A percentile compares a stretch with the other conserved stretches of the same genome.
Evolutionary conservation across 2,797 vertebrate species (phyloP).

Genomic region (Myotis planiceps): DNA sequence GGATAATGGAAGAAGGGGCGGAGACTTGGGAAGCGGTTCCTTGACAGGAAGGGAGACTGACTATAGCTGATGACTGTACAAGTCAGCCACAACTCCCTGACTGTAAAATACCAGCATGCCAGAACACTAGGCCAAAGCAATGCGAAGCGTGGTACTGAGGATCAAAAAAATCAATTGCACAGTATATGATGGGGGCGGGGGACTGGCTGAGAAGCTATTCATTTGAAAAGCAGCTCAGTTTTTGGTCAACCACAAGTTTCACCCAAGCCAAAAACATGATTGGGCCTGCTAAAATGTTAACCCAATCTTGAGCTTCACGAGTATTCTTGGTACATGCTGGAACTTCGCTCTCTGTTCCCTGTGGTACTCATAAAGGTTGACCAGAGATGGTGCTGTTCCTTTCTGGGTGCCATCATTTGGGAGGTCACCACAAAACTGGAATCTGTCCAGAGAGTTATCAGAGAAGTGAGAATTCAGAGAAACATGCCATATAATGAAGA

Average conservation of each 20-base stretch:
- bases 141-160: neutral
- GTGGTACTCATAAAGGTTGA: neutral
- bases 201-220: neutral
- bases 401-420: neutral
- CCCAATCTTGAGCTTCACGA: neutral
- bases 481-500: neutral
- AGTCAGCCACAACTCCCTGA: neutral
- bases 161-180: neutral
- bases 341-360: neutral
- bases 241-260: slow-evolving; percentile 32
- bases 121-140: neutral
- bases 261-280: neutral
- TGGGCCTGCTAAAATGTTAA: neutral
- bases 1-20: neutral
- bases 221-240: slow-evolving; percentile 28
- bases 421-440: neutral
- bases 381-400: neutral
- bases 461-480: slow-evolving; percentile 28
- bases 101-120: neutral
- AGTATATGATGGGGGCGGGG: neutral
- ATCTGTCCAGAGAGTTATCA: neutral
- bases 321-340: neutral
- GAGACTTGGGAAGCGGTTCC: neutral
- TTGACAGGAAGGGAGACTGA: neutral
- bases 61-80: neutral